Evolutionary conservation across 2,797 vertebrate genomes (phyloP), one percentile per base, ranked within the genome.

Genomic region (Lagorchestes hirsutus): DNA sequence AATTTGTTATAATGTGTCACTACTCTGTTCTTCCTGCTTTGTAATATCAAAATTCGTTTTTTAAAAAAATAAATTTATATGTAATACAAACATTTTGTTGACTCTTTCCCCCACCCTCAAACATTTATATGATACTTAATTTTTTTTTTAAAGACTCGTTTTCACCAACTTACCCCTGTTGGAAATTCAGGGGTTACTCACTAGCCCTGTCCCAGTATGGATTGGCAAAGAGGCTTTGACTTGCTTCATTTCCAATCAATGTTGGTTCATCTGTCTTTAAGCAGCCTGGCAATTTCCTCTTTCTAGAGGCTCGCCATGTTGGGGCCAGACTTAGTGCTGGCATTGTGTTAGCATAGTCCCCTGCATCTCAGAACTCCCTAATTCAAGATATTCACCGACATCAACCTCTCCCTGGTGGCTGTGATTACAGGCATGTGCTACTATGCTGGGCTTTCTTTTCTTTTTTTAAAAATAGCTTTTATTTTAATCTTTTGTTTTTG

Each of bases 21-120:
- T 13, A 14, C 59, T 93, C 94, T 6, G 18, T 87, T 95, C 93
- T 91, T 93, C 40, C 90, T 90, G 9, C 94, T 92, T 58, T 96
- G 55, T 96, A 92, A 55, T 18, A 91, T 67, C 74, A 91, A 57
- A 59, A 59, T 55, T 91, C 91, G 57, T 67, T 1, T 94, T 97
- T 87, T 94, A 62, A 93, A 93, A 92, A 90, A 54, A 92, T 93
- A 93, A 91, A 54, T 87, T 90, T 91, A 91, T 34, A 91, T 91
- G 92, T n/a, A 90, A 24, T 96, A 54, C 74, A 55, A 94, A 82
- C 74, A 54, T 46, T 94, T 1, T 18, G 82, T 90, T 94, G 59
- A 59, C 40, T 87, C 52, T 54, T 57, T 91, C 2, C 54, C 24
- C 62, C 4, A 29, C 6, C 29, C 40, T 13, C 54, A 0, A 24